These are phyloP conservation scores for Zeus faber DNA, from an alignment of 2,113 vertebrate genomes.

Conservation along the genomic window DNA sequence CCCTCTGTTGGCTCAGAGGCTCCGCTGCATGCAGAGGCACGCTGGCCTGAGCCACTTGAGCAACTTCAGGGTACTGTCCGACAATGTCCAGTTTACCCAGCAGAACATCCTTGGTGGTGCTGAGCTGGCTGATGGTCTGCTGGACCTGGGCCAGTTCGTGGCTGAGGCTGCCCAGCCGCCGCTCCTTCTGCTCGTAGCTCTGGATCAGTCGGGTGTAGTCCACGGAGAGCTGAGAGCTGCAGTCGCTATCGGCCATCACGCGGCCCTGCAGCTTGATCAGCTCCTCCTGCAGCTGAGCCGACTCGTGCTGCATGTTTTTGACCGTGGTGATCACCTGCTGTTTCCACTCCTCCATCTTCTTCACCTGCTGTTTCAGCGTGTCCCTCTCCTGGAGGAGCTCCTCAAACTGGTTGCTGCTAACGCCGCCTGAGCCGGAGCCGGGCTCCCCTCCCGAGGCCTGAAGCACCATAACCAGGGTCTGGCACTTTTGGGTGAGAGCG, in stretches of 20 bases:
- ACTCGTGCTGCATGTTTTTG: constrained; percentile 98
- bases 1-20: not conserved
- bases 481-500: constrained; percentile 93
- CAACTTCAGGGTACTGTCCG: constrained; percentile 55
- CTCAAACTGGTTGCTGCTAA: constrained; percentile 97
- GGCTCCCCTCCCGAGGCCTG: constrained; percentile 76
- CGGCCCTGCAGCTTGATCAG: constrained; percentile 87
- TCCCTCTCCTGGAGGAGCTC: constrained; percentile 93
- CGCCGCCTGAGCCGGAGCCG: constrained; percentile 65
- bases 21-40: constrained; percentile 20
- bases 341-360: constrained; percentile 99
- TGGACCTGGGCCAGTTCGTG: constrained; percentile 90
- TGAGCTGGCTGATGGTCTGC: constrained; percentile 88
- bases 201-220: constrained; percentile 91
- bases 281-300: constrained; percentile 92
- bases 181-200: constrained; percentile 91
- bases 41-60: not conserved
- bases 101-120: constrained; percentile 85
- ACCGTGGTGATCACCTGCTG: constrained; percentile 96
- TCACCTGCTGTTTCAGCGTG: constrained; percentile 92
- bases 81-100: constrained; percentile 86
- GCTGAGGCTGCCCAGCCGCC: constrained; percentile 82
- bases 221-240: constrained; percentile 84
- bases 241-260: constrained; percentile 84
- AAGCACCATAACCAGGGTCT: constrained; percentile 88